Conservation (phyloP, 2,888 invertebrate genomes). For the Eristalis tenax region DNA sequence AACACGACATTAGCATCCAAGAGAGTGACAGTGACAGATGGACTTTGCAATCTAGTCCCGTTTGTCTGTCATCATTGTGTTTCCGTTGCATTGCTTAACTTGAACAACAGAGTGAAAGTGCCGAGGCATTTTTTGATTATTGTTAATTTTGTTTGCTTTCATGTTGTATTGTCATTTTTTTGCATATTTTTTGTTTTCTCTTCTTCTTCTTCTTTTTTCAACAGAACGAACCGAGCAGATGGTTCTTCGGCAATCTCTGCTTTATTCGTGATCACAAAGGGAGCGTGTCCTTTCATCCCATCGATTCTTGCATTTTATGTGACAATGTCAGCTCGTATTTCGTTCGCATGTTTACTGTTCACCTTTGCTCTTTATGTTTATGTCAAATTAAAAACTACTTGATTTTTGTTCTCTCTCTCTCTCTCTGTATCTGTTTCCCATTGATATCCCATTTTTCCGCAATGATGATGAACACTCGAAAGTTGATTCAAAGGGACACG, state of each 20-base stretch:
- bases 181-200: slow-evolving; percentile 24
- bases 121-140: not conserved
- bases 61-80: slow-evolving; percentile 21
- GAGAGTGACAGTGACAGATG: slow-evolving; percentile 13
- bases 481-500: slow-evolving; percentile 36
- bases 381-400: slow-evolving; percentile 58
- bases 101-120: not conserved
- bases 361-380: slow-evolving; percentile 72
- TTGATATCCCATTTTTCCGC: slow-evolving; percentile 25
- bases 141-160: slow-evolving; percentile 19
- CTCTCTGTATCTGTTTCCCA: slow-evolving; percentile 26
- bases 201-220: slow-evolving; percentile 48
- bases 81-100: slow-evolving; percentile 14
- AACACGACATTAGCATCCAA: slow-evolving; percentile 8
- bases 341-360: slow-evolving; percentile 78
- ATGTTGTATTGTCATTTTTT: slow-evolving; percentile 56
- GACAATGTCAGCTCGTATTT: slow-evolving; percentile 79
- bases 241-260: slow-evolving; percentile 73
- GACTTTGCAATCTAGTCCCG: no score
- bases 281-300: slow-evolving; percentile 79
- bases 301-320: slow-evolving; percentile 78
- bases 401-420: slow-evolving; percentile 55
- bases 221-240: slow-evolving; percentile 76
- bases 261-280: slow-evolving; percentile 78
- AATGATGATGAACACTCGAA: not conserved